These are phyloP conservation scores for Caranx melampygus DNA, from an alignment of 2,113 vertebrate genomes.

Conservation along the genomic window DNA sequence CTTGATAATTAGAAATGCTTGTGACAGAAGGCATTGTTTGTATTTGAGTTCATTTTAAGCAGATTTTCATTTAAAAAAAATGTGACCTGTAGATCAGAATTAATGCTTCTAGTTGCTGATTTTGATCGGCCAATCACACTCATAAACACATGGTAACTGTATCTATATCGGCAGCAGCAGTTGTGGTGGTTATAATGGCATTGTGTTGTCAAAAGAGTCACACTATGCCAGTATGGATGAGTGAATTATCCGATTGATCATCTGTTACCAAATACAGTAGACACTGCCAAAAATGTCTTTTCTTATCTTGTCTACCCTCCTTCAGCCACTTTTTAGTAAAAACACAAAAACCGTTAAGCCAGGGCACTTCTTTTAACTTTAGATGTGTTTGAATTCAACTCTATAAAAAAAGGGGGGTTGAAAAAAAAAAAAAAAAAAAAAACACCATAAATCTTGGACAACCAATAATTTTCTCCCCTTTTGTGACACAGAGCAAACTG, in stretches of 20 bases:
- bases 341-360: constrained; percentile 23
- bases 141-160: no score
- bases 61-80: no score
- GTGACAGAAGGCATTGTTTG: background rate
- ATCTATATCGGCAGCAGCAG: no score
- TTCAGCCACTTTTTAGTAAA: constrained; percentile 28
- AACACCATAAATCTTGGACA: constrained; percentile 46
- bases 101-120: no score
- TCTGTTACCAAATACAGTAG: constrained; percentile 8
- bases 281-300: constrained; percentile 13
- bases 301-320: constrained; percentile 12
- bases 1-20: background rate
- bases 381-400: constrained; percentile 44
- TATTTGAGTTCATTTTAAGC: no score
- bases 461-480: constrained; percentile 48
- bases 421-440: background rate
- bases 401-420: background rate
- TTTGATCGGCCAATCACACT: no score
- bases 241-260: background rate
- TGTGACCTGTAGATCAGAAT: no score
- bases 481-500: constrained; percentile 50
- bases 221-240: background rate
- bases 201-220: constrained; percentile 2
- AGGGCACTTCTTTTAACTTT: constrained; percentile 39
- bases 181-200: background rate